Percentiles rank a stretch among this genome's conserved stretches.
Conservation (phyloP, 2,888 invertebrate species). For the Therioaphis trifolii region DNA sequence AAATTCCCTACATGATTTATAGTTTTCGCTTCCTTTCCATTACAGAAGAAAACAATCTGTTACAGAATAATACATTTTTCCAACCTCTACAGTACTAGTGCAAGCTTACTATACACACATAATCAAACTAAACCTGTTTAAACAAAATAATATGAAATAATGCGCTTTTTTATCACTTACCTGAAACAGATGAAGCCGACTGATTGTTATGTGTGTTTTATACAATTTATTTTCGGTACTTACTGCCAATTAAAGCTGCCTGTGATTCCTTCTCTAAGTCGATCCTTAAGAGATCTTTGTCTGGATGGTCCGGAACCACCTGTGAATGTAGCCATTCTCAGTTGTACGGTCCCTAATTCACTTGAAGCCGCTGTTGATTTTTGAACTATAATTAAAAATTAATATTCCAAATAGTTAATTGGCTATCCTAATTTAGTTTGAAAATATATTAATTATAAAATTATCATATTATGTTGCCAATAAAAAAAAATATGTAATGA, state of each 20-base stretch:
- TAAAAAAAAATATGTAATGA: no score
- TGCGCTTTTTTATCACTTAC: constrained; percentile 32
- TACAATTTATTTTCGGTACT: constrained; percentile 70
- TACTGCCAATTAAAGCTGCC: constrained; percentile 86
- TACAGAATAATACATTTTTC: constrained; percentile 45
- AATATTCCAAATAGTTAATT: not conserved
- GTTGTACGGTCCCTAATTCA: not conserved
- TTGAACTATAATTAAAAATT: constrained; percentile 36
- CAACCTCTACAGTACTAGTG: not conserved
- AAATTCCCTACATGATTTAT: constrained; percentile 57
- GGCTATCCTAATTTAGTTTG: no score
- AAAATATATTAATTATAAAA: no score
- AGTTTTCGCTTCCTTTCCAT: constrained; percentile 40
- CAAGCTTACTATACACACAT: not conserved
- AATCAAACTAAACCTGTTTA: constrained; percentile 14
- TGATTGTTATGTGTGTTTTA: not conserved
- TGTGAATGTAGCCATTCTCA: constrained; percentile 63
- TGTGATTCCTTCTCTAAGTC: constrained; percentile 82
- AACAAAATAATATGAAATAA: not conserved
- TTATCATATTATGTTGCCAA: no score
- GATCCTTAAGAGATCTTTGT: constrained; percentile 82
- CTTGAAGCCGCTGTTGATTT: not conserved
- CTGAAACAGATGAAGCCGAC: not conserved
- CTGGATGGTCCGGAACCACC: constrained; percentile 73
- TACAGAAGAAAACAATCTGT: constrained; percentile 55